Percentiles rank a stretch among this genome's conserved stretches.
Conservation (phyloP, 2,113 vertebrate species). For the Oreochromis niloticus region DNA sequence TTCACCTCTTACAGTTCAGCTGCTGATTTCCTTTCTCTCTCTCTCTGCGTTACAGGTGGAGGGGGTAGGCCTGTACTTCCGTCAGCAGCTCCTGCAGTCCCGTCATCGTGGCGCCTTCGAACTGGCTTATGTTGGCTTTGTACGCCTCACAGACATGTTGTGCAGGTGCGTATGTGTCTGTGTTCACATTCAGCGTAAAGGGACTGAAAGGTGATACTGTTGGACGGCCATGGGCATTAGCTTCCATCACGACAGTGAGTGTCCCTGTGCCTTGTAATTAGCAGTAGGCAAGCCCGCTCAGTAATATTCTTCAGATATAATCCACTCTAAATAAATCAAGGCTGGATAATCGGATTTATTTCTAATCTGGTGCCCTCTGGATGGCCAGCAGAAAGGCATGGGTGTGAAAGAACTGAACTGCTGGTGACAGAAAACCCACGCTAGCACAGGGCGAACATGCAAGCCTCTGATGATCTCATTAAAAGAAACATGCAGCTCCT, state of each 20-base stretch:
- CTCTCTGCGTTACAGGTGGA: conserved; percentile 76
- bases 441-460: neutral
- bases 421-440: neutral
- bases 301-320: conserved; percentile 10
- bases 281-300: neutral
- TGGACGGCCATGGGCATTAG: neutral
- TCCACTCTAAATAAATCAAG: neutral
- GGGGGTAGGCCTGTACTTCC: conserved; percentile 89
- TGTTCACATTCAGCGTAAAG: neutral
- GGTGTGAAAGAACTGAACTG: neutral
- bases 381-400: neutral
- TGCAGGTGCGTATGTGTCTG: conserved; percentile 75
- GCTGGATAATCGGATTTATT: neutral
- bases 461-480: neutral
- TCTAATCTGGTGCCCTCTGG: neutral
- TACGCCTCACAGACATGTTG: conserved; percentile 87
- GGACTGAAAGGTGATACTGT: conserved; percentile 30
- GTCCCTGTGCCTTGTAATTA: conserved; percentile 21
- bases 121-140: conserved; percentile 93
- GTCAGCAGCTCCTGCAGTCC: conserved; percentile 91
- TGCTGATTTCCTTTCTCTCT: neutral
- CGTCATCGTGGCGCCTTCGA: conserved; percentile 97
- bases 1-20: neutral
- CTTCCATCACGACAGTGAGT: neutral
- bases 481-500: neutral